Evolutionary conservation across 2,113 vertebrate genomes (phyloP).

Genomic region (Dasyornis broadbenti): DNA sequence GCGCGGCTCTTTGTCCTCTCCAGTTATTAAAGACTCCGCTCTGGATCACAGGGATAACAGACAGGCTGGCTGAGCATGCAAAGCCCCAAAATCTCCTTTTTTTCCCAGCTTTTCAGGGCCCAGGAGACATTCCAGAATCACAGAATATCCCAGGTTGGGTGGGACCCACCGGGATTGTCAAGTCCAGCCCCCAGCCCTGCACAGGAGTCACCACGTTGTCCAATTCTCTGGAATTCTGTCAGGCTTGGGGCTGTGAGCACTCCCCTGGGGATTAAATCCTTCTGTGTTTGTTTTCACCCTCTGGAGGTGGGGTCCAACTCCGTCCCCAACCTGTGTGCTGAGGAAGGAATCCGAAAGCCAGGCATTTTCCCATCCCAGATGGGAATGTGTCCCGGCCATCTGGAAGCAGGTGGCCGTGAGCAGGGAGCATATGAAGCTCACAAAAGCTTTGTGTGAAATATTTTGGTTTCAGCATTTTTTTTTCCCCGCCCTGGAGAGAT

Average conservation of each 20-base stretch:
- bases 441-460: background rate
- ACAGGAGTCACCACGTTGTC: background rate
- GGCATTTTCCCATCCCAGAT: background rate
- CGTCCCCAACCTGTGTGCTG: background rate
- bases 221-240: background rate
- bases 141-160: background rate
- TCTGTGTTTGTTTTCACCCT: background rate
- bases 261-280: background rate
- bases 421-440: slow-evolving; percentile 1
- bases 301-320: background rate
- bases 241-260: background rate
- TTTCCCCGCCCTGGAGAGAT: too few relatives aligned
- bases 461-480: background rate
- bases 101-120: background rate
- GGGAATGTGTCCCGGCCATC: background rate
- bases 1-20: background rate
- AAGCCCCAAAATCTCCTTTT: background rate
- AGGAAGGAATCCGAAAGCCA: background rate
- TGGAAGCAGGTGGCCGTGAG: background rate
- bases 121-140: background rate
- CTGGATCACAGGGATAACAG: background rate
- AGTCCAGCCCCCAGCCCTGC: background rate
- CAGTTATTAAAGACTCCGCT: background rate
- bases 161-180: background rate
- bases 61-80: too few relatives aligned